A percentile compares a stretch with the other conserved stretches of the same genome.
Conservation (phyloP, 2,113 vertebrate species). For the Pionites leucogaster region DNA sequence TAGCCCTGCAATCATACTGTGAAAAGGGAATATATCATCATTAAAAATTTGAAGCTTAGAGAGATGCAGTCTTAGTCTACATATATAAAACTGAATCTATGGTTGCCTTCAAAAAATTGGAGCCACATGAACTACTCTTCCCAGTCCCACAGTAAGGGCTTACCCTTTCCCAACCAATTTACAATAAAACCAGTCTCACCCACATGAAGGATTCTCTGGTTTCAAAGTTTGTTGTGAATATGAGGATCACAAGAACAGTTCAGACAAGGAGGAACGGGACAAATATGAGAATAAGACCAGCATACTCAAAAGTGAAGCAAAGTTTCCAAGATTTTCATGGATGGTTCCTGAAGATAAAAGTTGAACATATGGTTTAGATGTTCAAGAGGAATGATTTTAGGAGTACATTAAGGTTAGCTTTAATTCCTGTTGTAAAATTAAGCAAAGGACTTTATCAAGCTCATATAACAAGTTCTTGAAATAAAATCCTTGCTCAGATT, state of each 20-base stretch:
- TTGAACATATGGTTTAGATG: neutral
- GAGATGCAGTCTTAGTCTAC: neutral
- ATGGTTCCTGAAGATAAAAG: neutral
- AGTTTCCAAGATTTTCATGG: neutral
- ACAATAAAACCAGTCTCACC: neutral
- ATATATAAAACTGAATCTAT: neutral
- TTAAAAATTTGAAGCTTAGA: neutral
- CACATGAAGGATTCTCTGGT: neutral
- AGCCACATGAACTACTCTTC: neutral
- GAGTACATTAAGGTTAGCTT: neutral
- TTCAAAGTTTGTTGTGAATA: neutral
- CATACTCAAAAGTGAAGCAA: neutral
- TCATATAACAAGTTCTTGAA: neutral
- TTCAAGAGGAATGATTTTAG: neutral
- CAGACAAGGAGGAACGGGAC: neutral
- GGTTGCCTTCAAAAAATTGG: neutral
- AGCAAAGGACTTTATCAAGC: neutral
- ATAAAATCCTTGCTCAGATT: conserved; percentile 12
- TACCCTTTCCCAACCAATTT: neutral
- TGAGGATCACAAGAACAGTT: neutral
- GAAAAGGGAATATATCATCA: neutral
- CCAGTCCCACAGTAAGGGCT: neutral
- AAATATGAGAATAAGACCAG: neutral
- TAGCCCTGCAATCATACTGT: neutral
- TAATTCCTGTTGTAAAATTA: neutral